Evolutionary conservation across 92 coral and sea anemone genomes (phyloP).

Genomic region (Pocillopora meandrina): DNA sequence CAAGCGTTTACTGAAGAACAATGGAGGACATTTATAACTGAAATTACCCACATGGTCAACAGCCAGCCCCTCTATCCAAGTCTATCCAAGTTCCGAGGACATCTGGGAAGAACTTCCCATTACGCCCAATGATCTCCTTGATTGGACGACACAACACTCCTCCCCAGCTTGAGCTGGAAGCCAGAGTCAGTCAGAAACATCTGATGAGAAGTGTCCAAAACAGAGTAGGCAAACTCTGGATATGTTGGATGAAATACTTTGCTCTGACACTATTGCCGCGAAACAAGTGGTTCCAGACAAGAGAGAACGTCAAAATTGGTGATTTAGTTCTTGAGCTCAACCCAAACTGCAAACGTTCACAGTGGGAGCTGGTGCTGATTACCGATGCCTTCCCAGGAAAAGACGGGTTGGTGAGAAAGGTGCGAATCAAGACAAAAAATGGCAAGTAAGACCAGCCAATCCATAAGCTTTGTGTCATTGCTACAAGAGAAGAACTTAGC

Average conservation of each 20-base stretch:
- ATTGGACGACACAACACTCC: slow-evolving; percentile 44
- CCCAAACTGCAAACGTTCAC: slow-evolving; percentile 37
- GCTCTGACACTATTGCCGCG: too few species aligned
- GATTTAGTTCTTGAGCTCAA: slow-evolving; percentile 60
- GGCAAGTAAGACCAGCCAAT: too few species aligned
- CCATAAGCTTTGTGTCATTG: too few species aligned
- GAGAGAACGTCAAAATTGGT: slow-evolving; percentile 56
- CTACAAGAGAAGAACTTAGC: slow-evolving; percentile 30
- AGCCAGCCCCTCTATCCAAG: slow-evolving; percentile 34
- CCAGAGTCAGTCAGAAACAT: slow-evolving; percentile 56
- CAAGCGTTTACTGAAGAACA: slow-evolving; percentile 54
- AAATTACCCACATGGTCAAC: slow-evolving; percentile 31
- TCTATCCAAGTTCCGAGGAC: slow-evolving; percentile 27
- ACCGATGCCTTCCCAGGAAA: too few species aligned
- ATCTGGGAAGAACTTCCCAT: slow-evolving; percentile 38
- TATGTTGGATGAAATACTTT: too few species aligned
- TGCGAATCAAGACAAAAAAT: too few species aligned
- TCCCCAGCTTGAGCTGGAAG: slow-evolving; percentile 60
- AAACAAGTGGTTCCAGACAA: slow-evolving; percentile 48
- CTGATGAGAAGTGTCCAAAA: slow-evolving; percentile 36
- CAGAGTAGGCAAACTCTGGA: slow-evolving; percentile 52
- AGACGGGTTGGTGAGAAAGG: too few species aligned
- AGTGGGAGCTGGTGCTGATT: slow-evolving; percentile 26
- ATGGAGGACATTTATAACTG: slow-evolving; percentile 55
- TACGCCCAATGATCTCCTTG: slow-evolving; percentile 66